These are phyloP conservation scores for Dermochelys coriacea DNA, from an alignment of 2,797 vertebrate species.

Conservation along the genomic window DNA sequence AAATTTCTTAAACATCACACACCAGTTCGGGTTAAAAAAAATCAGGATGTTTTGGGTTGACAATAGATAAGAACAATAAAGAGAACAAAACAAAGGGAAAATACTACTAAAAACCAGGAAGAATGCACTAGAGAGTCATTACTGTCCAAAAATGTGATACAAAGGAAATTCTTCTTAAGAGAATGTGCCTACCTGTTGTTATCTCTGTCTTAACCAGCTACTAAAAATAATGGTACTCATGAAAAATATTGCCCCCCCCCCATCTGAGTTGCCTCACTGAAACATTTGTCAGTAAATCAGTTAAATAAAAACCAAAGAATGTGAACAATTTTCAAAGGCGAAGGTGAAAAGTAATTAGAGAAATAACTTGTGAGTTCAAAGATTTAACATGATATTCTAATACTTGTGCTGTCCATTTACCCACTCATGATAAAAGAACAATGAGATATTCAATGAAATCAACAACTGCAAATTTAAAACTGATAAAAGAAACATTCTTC, in stretches of 20 bases:
- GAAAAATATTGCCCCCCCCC: neutral
- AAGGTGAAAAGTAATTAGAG: neutral
- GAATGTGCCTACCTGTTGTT: neutral
- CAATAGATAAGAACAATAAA: neutral
- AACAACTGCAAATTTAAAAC: neutral
- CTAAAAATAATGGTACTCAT: neutral
- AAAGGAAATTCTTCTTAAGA: neutral
- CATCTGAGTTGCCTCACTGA: neutral
- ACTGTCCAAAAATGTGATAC: neutral
- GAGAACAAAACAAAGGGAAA: neutral
- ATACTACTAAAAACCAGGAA: neutral
- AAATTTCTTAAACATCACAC: conserved; percentile 42
- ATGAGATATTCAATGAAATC: neutral
- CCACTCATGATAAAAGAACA: neutral
- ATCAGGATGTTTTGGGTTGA: neutral
- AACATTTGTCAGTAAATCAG: neutral
- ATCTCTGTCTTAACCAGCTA: neutral
- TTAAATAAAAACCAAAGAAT: neutral
- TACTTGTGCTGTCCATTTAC: neutral
- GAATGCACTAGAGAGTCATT: neutral
- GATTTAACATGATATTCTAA: neutral
- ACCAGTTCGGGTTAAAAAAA: conserved; percentile 31
- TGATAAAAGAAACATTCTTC: neutral
- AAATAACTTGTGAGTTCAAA: neutral
- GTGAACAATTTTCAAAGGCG: accelerated